phyloP scores from a whole-genome alignment of 2,113 vertebrate genomes.

The Callopanchax toddi region DNA sequence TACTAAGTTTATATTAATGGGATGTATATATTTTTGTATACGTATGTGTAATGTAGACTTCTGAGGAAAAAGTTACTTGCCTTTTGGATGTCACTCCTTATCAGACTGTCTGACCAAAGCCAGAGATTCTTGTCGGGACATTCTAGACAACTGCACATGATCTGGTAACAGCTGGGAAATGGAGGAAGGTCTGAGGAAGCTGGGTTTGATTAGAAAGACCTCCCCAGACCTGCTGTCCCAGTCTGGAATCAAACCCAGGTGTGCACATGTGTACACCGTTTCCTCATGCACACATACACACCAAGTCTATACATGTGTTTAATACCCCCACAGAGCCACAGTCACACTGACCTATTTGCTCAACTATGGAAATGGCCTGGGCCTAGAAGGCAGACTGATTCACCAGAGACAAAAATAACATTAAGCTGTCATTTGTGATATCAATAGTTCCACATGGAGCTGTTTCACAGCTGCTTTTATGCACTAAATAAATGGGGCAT shows the following conservation, averaged over 20 bases:
- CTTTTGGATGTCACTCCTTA: conserved; percentile 62
- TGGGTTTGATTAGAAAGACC: conserved; percentile 73
- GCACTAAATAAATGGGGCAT: conserved; percentile 40
- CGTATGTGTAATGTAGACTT: too few species aligned
- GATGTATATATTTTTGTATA: too few species aligned
- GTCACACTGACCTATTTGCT: conserved; percentile 69
- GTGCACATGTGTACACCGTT: conserved; percentile 22
- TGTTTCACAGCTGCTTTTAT: conserved; percentile 51
- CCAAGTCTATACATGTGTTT: conserved; percentile 30
- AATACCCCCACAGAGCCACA: conserved; percentile 44
- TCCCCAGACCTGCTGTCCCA: conserved; percentile 57
- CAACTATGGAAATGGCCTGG: conserved; percentile 43
- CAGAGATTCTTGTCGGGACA: conserved; percentile 58
- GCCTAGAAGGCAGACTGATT: conserved; percentile 44
- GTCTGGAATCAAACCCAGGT: conserved; percentile 72
- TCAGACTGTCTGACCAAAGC: conserved; percentile 67
- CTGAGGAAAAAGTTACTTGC: too few species aligned
- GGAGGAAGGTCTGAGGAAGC: conserved; percentile 50
- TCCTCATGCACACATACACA: conserved; percentile 8
- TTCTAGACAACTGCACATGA: conserved; percentile 61
- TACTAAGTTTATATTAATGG: background rate
- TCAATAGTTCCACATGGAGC: conserved; percentile 56
- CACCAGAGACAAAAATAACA: conserved; percentile 42
- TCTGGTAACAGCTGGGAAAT: conserved; percentile 54
- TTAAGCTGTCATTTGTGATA: conserved; percentile 21